phyloP scores from a whole-genome alignment of 2,113 vertebrate genomes.

The Pheucticus melanocephalus region DNA sequence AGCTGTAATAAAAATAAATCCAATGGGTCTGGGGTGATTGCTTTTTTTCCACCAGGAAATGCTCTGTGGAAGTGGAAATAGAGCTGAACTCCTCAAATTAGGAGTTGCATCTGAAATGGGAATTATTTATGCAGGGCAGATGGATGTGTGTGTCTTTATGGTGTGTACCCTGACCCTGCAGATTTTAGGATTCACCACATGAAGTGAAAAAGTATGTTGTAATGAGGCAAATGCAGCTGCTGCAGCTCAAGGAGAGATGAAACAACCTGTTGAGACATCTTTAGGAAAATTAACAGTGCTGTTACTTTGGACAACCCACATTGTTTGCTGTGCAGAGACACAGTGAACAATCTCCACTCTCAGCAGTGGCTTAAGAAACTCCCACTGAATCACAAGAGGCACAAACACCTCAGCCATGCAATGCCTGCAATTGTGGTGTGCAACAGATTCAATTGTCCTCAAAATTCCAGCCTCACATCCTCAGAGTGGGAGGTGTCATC shows the following conservation, averaged over 20 bases:
- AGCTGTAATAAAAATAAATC: not conserved
- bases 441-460: not conserved
- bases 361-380: not conserved
- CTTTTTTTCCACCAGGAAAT: not conserved
- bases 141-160: not conserved
- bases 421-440: fast-evolving
- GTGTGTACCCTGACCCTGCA: not conserved
- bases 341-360: not conserved
- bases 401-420: not conserved
- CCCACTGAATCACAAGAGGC: not conserved
- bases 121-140: not conserved
- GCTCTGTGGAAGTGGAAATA: not conserved
- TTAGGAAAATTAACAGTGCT: not conserved
- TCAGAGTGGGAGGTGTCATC: not conserved
- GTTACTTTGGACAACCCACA: not conserved
- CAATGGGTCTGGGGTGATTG: not conserved
- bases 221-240: not conserved
- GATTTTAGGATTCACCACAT: not conserved
- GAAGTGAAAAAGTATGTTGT: not conserved
- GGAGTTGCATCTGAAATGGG: not conserved
- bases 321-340: not conserved
- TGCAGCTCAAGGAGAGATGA: not conserved
- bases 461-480: not conserved
- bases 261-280: not conserved
- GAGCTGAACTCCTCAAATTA: not conserved